These are phyloP conservation scores for Opisthocomus hoazin DNA, from an alignment of 2,113 vertebrate genomes.

Conservation along the genomic window DNA sequence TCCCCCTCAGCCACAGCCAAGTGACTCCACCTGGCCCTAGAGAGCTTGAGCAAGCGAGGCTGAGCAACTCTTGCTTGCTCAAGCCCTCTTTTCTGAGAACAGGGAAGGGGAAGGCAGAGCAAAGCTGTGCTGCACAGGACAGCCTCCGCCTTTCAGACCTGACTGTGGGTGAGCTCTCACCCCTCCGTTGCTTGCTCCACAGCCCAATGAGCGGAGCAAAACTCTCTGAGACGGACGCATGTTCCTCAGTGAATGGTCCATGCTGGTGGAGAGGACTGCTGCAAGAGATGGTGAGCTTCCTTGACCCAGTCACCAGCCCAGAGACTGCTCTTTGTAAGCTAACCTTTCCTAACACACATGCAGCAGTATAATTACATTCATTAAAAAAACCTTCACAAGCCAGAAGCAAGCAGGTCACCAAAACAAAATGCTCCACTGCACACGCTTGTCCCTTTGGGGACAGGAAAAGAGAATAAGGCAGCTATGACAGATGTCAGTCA, in stretches of 20 bases:
- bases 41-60: background rate
- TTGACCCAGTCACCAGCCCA: background rate
- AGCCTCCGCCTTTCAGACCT: background rate
- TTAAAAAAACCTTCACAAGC: background rate
- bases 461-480: background rate
- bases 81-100: background rate
- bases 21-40: background rate
- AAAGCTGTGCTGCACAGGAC: background rate
- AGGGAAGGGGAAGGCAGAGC: background rate
- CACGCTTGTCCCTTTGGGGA: background rate
- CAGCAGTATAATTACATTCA: background rate
- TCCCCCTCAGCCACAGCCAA: background rate
- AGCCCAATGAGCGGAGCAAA: background rate
- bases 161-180: background rate
- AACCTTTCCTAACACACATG: background rate
- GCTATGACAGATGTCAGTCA: background rate
- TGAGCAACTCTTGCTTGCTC: background rate
- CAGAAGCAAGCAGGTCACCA: background rate
- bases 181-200: background rate
- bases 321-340: background rate
- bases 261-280: background rate
- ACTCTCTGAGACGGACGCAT: fast-evolving
- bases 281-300: background rate
- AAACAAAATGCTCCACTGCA: background rate
- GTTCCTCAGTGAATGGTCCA: background rate